A percentile compares a stretch with the other conserved stretches of the same genome.
These are phyloP conservation scores for Drosophila pegasa DNA, from an alignment of 2,888 invertebrate genomes.

Conservation along the genomic window DNA sequence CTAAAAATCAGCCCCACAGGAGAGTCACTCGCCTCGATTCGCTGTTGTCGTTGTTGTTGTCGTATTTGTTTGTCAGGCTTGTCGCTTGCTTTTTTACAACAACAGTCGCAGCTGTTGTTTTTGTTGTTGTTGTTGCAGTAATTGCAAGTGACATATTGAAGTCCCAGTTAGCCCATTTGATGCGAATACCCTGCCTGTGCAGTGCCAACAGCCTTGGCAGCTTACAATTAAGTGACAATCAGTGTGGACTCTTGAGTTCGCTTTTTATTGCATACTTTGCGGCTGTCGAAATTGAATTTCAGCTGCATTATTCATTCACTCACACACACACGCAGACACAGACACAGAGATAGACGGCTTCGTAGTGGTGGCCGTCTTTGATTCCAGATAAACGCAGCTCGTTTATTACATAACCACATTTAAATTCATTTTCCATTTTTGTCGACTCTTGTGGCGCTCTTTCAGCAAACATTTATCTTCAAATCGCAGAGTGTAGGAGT, in stretches of 20 bases:
- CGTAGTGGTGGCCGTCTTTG: background rate
- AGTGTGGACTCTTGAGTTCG: slow-evolving; percentile 39
- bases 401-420: slow-evolving; percentile 72
- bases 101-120: background rate
- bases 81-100: slow-evolving; percentile 50
- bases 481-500: slow-evolving; percentile 15
- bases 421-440: slow-evolving; percentile 78
- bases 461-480: slow-evolving; percentile 68
- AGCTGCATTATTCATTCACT: slow-evolving; percentile 72
- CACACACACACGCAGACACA: slow-evolving; percentile 16
- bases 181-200: background rate
- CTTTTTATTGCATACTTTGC: slow-evolving; percentile 52
- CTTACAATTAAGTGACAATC: slow-evolving; percentile 71
- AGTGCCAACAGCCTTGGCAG: slow-evolving; percentile 32
- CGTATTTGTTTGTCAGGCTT: slow-evolving; percentile 76
- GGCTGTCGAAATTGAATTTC: slow-evolving; percentile 61
- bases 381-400: slow-evolving; percentile 56
- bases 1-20: slow-evolving; percentile 44
- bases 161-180: slow-evolving; percentile 43
- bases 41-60: slow-evolving; percentile 29
- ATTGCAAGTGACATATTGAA: slow-evolving; percentile 74
- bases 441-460: slow-evolving; percentile 19
- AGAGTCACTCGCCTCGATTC: slow-evolving; percentile 39
- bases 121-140: slow-evolving; percentile 46
- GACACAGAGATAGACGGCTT: background rate